These are phyloP conservation scores for Leptinotarsa lineolata DNA, from an alignment of 1,140 invertebrate species.

Conservation along the genomic window DNA sequence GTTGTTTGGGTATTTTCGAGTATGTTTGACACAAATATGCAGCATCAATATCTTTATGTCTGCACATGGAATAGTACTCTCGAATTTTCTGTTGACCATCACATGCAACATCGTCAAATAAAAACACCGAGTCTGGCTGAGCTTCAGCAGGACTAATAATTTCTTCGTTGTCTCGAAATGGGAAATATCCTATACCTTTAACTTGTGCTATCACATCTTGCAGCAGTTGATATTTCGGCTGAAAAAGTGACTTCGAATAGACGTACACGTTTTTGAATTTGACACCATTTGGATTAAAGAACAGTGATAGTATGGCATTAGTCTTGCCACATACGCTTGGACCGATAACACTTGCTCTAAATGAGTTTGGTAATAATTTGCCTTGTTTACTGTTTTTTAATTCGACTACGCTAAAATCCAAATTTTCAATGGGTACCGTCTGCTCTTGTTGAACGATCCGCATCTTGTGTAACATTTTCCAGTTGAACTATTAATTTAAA, in stretches of 20 bases:
- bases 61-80: neutral
- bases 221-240: neutral
- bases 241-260: neutral
- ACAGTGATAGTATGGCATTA: neutral
- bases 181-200: neutral
- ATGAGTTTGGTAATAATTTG: slow-evolving; percentile 7
- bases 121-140: neutral
- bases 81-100: neutral
- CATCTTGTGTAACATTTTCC: neutral
- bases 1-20: neutral
- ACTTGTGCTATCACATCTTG: neutral
- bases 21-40: neutral
- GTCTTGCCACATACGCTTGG: slow-evolving; percentile 3
- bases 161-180: neutral
- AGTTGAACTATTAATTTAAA: too few relatives aligned
- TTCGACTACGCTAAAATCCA: neutral
- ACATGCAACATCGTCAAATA: neutral
- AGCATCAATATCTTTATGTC: neutral
- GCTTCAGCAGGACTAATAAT: neutral
- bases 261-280: neutral
- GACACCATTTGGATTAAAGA: neutral
- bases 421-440: neutral
- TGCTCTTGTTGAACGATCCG: neutral
- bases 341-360: neutral
- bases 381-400: neutral